phyloP scores from a whole-genome alignment of 2,888 invertebrate genomes.

The Stictocephala bisonia region DNA sequence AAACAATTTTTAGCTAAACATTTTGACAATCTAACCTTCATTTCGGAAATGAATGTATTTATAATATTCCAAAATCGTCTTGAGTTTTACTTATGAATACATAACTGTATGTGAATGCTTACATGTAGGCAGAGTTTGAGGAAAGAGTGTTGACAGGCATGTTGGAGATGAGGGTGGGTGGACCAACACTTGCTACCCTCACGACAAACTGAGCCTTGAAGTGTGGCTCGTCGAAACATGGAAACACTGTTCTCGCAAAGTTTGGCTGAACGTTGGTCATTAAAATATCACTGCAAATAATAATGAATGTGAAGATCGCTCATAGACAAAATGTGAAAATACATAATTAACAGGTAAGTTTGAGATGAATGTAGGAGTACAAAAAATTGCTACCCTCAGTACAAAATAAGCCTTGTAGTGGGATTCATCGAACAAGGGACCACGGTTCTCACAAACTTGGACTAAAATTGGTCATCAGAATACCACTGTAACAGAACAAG shows the following conservation, averaged over 20 bases:
- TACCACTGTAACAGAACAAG: constrained; percentile 36
- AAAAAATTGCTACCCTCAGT: background rate
- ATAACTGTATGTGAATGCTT: too few species aligned
- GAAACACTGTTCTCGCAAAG: constrained; percentile 84
- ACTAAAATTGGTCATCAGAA: constrained; percentile 74
- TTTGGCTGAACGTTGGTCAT: constrained; percentile 80
- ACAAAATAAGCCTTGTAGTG: constrained; percentile 75
- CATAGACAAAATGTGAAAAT: too few species aligned
- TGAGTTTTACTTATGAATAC: too few species aligned
- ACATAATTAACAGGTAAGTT: too few species aligned
- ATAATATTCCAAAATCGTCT: too few species aligned
- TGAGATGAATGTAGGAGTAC: constrained; percentile 20
- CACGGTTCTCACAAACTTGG: constrained; percentile 82
- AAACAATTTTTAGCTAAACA: too few species aligned
- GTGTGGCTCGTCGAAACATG: constrained; percentile 89
- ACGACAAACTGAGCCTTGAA: constrained; percentile 73
- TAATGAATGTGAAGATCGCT: background rate
- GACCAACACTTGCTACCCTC: background rate
- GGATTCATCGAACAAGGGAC: constrained; percentile 91
- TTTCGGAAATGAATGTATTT: too few species aligned
- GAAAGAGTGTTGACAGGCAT: constrained; percentile 9
- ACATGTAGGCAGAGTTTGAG: too few species aligned
- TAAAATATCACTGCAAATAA: constrained; percentile 23
- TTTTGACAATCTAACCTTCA: too few species aligned
- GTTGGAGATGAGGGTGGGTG: constrained; percentile 34